Evolutionary conservation across 2,797 vertebrate species (phyloP).

Genomic region (Scomberomorus guttatus): DNA sequence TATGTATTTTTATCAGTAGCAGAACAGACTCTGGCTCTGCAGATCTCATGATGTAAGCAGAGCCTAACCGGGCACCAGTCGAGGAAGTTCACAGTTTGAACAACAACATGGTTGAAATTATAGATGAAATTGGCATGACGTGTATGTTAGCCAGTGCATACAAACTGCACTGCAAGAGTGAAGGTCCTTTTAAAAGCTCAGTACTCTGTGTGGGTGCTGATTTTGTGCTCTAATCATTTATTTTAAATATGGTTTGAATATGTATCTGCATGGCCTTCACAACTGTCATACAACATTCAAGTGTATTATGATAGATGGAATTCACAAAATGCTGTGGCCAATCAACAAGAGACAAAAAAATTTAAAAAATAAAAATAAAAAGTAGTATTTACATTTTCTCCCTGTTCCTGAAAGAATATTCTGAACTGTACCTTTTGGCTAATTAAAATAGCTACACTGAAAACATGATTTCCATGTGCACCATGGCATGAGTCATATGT

Average conservation of each 20-base stretch:
- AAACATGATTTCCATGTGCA: no score
- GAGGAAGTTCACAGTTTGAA: slow-evolving; percentile 17
- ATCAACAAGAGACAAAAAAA: no score
- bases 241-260: background rate
- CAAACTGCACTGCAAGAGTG: background rate
- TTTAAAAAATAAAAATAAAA: no score
- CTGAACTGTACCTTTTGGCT: no score
- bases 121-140: background rate
- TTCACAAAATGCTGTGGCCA: background rate
- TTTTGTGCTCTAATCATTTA: background rate
- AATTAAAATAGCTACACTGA: no score
- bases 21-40: slow-evolving; percentile 51
- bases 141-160: background rate
- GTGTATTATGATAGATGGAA: background rate
- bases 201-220: background rate
- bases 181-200: background rate
- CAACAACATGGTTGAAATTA: slow-evolving; percentile 11
- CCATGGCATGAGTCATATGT: no score
- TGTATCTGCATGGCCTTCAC: background rate
- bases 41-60: slow-evolving; percentile 46
- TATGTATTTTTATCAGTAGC: slow-evolving; percentile 74
- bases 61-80: slow-evolving; percentile 25
- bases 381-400: no score
- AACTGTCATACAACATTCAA: background rate
- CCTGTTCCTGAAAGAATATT: no score